Evolutionary conservation across 2,888 invertebrate genomes (phyloP), one percentile per base, ranked within the genome.

Genomic region (Drosophila paucipuncta): DNA sequence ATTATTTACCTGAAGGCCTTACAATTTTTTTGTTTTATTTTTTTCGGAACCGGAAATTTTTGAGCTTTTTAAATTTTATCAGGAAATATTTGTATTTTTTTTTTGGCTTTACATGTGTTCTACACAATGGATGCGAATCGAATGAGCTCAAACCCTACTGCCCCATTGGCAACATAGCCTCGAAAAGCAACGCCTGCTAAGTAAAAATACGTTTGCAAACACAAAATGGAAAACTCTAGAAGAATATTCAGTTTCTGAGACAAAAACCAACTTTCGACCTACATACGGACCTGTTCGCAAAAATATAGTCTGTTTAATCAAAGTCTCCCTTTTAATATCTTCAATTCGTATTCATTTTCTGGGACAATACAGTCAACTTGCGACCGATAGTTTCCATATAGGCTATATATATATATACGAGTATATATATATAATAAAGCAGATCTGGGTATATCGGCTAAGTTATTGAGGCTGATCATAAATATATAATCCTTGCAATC

Each of bases 31-130:
- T n/a, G 2, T 16, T 39, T 5, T 13, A 22, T 50, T 13, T 37
- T 35, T 35, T 33, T 33, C 2, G 25, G 39, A 31, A 41, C 77
- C 49, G 18, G 47, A 77, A 73, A 47, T 68, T 65, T 35, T 68
- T 3, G 37, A 25, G 22, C n/a, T 59, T 58, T 69, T 25, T 10
- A 18, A 39, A 41, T 18, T 60, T 68, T 52, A 52, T 54, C 41
- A 50, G 28, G 49, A 76, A 54, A 53, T 30, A 39, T 55, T 10
- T 18, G 10, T 28, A 9, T 30, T 31, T 54, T 16, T 18, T 50
- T 50, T 31, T 58, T 57, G 10, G 13, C 30, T 61, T 59, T 41
- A 65, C 28, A 55, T 78, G 68, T 72, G 68, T 49, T 68, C 59
- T 57, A 62, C 55, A 52, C 62, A 39, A 35, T 10, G 6, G 55